These are phyloP conservation scores for Puntigrus tetrazona DNA, from an alignment of 2,113 vertebrate genomes.

Conservation along the genomic window DNA sequence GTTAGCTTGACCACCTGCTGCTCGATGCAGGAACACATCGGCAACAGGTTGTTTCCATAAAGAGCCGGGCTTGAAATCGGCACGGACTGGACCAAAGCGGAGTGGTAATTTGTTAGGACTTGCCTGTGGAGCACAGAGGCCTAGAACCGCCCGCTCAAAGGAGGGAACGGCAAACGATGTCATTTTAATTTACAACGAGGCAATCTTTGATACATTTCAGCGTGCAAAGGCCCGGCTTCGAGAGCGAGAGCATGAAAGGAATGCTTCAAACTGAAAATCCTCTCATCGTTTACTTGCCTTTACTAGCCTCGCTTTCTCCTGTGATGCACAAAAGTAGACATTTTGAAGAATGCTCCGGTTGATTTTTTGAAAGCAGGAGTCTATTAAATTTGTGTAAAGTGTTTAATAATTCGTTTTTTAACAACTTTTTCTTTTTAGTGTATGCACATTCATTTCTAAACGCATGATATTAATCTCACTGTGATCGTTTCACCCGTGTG, in stretches of 20 bases:
- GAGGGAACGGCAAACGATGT: neutral
- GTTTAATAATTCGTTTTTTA: too few relatives aligned
- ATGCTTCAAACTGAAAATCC: neutral
- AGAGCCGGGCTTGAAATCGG: constrained; percentile 16
- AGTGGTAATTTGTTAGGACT: constrained; percentile 5
- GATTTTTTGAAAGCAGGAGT: neutral
- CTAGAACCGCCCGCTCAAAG: neutral
- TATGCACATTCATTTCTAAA: too few relatives aligned
- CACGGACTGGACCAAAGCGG: constrained; percentile 4
- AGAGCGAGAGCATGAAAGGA: neutral
- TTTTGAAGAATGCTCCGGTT: neutral
- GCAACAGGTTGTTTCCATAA: constrained; percentile 26
- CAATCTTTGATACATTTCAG: neutral
- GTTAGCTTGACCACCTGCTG: constrained; percentile 39
- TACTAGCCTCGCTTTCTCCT: neutral
- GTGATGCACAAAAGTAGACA: neutral
- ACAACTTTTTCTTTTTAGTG: too few relatives aligned
- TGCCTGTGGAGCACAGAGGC: constrained; percentile 6
- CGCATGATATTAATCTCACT: too few relatives aligned
- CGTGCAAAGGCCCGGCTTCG: neutral
- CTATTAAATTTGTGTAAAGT: too few relatives aligned
- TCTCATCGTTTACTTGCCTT: neutral
- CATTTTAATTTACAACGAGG: neutral
- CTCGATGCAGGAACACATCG: neutral
- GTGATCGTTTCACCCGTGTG: too few relatives aligned